A percentile compares a stretch with the other conserved stretches of the same genome.
Evolutionary conservation across 2,888 invertebrate species (phyloP).

Genomic region (Rhagophthalmus giganteus): DNA sequence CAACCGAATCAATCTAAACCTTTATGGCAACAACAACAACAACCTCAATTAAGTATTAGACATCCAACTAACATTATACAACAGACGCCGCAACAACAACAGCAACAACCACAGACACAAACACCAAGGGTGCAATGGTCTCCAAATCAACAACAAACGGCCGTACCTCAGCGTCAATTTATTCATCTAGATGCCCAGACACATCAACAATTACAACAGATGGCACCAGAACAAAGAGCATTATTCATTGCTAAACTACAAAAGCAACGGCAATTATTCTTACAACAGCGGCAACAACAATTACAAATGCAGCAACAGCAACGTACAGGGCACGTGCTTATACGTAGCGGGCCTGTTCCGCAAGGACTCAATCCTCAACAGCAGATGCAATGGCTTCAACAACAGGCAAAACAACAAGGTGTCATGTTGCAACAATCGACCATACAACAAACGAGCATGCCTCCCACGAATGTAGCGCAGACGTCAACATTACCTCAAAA

Average conservation of each 20-base stretch:
- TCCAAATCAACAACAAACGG: slow-evolving; percentile 37
- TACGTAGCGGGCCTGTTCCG: slow-evolving; percentile 51
- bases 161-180: slow-evolving; percentile 63
- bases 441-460: slow-evolving; percentile 44
- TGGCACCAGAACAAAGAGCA: slow-evolving; percentile 77
- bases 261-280: slow-evolving; percentile 62
- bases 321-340: slow-evolving; percentile 50
- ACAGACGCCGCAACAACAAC: slow-evolving; percentile 35
- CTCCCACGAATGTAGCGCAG: slow-evolving; percentile 9
- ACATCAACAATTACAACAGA: slow-evolving; percentile 79
- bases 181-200: slow-evolving; percentile 84
- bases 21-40: slow-evolving; percentile 33
- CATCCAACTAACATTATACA: slow-evolving; percentile 31
- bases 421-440: slow-evolving; percentile 50
- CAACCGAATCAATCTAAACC: slow-evolving; percentile 25
- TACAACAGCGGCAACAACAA: slow-evolving; percentile 56
- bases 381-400: slow-evolving; percentile 55
- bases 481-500: slow-evolving; percentile 27
- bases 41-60: slow-evolving; percentile 40
- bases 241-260: slow-evolving; percentile 79
- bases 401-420: slow-evolving; percentile 53
- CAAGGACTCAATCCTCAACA: slow-evolving; percentile 53
- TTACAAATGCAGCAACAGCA: slow-evolving; percentile 52
- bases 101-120: slow-evolving; percentile 30
- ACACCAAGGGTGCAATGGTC: slow-evolving; percentile 26